phyloP scores from a whole-genome alignment of 30 jellyfish, hydroid and myxozoan species.

The Calvadosia cruxmelitensis region DNA sequence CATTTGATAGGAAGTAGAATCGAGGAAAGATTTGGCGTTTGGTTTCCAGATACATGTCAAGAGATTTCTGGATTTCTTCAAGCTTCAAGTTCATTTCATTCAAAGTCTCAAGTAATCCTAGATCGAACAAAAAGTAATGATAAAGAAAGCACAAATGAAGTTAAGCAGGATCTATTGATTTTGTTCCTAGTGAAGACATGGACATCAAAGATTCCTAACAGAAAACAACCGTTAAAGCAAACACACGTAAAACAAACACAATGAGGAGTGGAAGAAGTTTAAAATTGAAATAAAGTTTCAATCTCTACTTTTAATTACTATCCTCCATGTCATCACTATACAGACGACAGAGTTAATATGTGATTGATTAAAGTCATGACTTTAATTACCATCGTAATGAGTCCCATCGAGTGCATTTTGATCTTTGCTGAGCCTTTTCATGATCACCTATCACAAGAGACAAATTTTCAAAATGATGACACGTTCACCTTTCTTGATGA shows the following conservation, averaged over 20 bases:
- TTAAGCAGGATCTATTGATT: too few species aligned
- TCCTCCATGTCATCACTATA: too few species aligned
- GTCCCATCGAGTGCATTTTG: conserved; percentile 83
- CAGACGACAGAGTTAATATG: too few species aligned
- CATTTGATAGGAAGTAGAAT: conserved; percentile 90
- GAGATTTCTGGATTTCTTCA: conserved; percentile 94
- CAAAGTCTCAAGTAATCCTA: conserved; percentile 82
- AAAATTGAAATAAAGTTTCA: too few species aligned
- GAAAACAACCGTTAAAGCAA: too few species aligned
- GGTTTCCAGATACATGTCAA: conserved; percentile 95
- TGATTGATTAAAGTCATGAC: background rate
- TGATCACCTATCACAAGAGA: conserved; percentile 36
- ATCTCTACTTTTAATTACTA: too few species aligned
- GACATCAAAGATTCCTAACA: too few species aligned
- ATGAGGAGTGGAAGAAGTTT: too few species aligned
- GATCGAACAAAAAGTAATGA: background rate
- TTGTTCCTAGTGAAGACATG: too few species aligned
- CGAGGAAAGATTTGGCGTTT: conserved; percentile 96
- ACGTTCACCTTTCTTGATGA: background rate
- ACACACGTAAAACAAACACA: too few species aligned
- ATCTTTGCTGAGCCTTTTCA: conserved; percentile 90
- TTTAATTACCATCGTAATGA: conserved; percentile 54
- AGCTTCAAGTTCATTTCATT: conserved; percentile 84
- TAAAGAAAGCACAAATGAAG: too few species aligned
- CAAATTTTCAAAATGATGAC: background rate